These are phyloP conservation scores for Synodontis membranacea DNA, from an alignment of 2,113 vertebrate genomes.

Conservation along the genomic window DNA sequence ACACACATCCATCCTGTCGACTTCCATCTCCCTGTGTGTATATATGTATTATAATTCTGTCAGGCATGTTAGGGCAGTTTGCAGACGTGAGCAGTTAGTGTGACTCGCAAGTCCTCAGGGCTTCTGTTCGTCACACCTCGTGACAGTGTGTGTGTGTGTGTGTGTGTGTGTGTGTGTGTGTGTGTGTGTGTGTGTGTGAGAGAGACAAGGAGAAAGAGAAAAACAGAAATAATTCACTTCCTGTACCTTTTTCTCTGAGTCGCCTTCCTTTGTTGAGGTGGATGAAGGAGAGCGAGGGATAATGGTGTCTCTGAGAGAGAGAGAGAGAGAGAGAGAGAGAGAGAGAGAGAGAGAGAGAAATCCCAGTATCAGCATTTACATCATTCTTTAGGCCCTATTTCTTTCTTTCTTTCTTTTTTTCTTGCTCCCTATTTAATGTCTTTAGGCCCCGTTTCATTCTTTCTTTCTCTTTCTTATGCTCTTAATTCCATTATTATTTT, in stretches of 20 bases:
- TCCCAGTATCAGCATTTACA: neutral
- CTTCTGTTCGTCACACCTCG: slow-evolving; percentile 32
- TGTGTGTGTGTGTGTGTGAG: neutral
- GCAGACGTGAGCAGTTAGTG: slow-evolving; percentile 51
- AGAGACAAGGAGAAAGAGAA: neutral
- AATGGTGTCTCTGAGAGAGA: neutral
- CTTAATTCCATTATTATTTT: neutral
- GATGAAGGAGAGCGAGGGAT: neutral
- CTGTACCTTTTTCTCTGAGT: neutral
- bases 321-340: slow-evolving; percentile 1
- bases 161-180: slow-evolving; percentile 26
- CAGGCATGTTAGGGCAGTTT: slow-evolving; percentile 39
- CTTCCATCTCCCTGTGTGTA: slow-evolving; percentile 30
- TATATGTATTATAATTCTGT: slow-evolving; percentile 47
- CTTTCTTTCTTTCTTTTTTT: neutral
- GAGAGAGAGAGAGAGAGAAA: neutral
- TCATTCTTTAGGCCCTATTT: neutral
- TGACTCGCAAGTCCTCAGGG: slow-evolving; percentile 43
- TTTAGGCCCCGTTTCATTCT: neutral
- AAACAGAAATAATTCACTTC: neutral
- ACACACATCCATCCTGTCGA: neutral
- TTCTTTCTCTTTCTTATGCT: neutral
- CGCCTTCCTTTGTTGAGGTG: neutral
- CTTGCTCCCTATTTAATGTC: neutral
- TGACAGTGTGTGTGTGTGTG: slow-evolving; percentile 3